A percentile compares a stretch with the other conserved stretches of the same genome.
Evolutionary conservation across 2,797 vertebrate species (phyloP).

Genomic region (Rallus crepitans): DNA sequence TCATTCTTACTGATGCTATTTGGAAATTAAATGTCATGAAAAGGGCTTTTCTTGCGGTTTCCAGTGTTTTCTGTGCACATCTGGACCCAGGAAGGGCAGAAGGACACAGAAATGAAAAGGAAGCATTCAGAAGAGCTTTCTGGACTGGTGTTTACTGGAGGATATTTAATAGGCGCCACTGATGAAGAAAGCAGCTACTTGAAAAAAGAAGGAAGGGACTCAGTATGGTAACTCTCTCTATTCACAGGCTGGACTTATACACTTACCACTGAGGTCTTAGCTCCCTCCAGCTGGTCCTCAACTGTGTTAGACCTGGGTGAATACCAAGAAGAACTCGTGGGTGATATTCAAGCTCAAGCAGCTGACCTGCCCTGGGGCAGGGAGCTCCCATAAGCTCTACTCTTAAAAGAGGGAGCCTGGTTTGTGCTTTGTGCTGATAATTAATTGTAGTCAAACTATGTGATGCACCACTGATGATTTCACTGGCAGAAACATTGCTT

Average conservation of each 20-base stretch:
- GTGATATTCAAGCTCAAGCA: neutral
- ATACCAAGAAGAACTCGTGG: neutral
- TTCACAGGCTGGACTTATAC: neutral
- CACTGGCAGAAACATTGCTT: neutral
- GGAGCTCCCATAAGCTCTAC: neutral
- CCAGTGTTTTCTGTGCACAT: neutral
- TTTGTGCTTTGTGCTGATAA: neutral
- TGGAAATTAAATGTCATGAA: neutral
- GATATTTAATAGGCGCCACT: neutral
- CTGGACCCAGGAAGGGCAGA: neutral
- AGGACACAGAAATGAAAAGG: neutral
- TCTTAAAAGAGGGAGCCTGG: neutral
- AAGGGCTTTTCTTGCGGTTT: neutral
- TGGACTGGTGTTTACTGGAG: neutral
- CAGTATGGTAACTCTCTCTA: neutral
- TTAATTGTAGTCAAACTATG: neutral
- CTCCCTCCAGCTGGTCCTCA: neutral
- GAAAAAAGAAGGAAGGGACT: neutral
- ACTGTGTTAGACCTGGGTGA: neutral
- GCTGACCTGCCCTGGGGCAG: rapidly evolving
- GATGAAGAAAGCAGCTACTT: neutral
- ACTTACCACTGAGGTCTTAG: neutral
- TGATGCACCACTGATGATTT: neutral
- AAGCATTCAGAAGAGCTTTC: neutral
- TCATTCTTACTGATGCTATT: neutral